These are phyloP conservation scores for Cromileptes altivelis DNA, from an alignment of 2,113 vertebrate species.

Conservation along the genomic window DNA sequence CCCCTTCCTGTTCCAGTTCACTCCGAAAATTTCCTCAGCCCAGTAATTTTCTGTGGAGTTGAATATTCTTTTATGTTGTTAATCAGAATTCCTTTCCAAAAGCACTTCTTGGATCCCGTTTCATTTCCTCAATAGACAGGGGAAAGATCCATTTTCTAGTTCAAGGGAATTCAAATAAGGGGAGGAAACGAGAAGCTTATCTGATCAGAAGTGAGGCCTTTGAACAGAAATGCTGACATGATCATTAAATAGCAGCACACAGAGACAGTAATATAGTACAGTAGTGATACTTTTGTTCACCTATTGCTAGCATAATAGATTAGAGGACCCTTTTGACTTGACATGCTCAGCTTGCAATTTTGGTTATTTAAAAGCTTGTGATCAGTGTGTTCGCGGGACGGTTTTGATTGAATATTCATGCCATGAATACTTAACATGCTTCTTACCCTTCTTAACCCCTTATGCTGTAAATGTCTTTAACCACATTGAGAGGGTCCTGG, in stretches of 20 bases:
- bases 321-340: constrained; percentile 69
- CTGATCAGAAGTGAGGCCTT: constrained; percentile 80
- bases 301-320: constrained; percentile 80
- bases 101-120: constrained; percentile 63
- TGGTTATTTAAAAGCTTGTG: constrained; percentile 71
- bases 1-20: neutral
- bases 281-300: constrained; percentile 81
- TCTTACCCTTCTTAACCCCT: constrained; percentile 60
- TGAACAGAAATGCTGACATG: constrained; percentile 84
- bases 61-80: constrained; percentile 70
- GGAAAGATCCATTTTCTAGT: constrained; percentile 76
- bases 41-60: constrained; percentile 39
- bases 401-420: constrained; percentile 80
- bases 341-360: constrained; percentile 75
- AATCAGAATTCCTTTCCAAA: constrained; percentile 72
- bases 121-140: constrained; percentile 58
- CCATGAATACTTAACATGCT: constrained; percentile 65
- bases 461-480: constrained; percentile 53
- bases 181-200: constrained; percentile 75
- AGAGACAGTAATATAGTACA: constrained; percentile 68
- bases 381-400: constrained; percentile 64
- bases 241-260: constrained; percentile 80
- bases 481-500: constrained; percentile 27
- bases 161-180: constrained; percentile 80
- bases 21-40: constrained; percentile 27